Conservation (phyloP, 2,797 vertebrate species). For the Spinus pinus region DNA sequence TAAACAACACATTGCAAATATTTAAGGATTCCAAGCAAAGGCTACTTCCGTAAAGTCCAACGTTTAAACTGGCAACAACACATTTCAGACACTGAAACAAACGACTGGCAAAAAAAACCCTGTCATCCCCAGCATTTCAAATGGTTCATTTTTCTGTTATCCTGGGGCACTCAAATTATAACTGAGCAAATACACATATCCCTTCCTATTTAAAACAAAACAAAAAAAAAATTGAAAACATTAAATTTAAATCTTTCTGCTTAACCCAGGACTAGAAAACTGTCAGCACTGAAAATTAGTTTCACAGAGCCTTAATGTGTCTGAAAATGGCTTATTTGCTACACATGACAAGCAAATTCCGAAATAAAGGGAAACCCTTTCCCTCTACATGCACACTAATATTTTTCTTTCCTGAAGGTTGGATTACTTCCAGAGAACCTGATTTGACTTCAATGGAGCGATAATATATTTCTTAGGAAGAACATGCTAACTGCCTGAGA, state of each 20-base stretch:
- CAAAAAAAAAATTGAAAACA: not conserved
- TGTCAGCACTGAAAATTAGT: constrained; percentile 35
- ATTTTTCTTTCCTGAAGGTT: constrained; percentile 50
- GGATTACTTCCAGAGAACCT: constrained; percentile 50
- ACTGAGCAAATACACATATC: not conserved
- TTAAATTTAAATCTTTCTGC: not conserved
- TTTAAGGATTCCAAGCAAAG: constrained; percentile 5
- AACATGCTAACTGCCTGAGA: not conserved
- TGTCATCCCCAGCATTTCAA: not conserved
- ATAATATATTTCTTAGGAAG: not conserved
- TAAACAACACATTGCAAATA: constrained; percentile 16
- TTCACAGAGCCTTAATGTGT: constrained; percentile 8
- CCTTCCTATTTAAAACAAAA: not conserved
- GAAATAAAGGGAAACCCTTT: constrained; percentile 39
- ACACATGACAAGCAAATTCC: constrained; percentile 19
- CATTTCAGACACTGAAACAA: not conserved
- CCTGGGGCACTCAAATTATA: not conserved
- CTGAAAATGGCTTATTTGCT: constrained; percentile 41
- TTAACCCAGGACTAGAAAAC: constrained; percentile 21
- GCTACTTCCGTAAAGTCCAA: not conserved
- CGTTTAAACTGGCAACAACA: not conserved
- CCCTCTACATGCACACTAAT: not conserved
- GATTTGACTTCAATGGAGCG: not conserved
- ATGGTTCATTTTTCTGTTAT: not conserved
- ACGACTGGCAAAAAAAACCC: not conserved